Evolutionary conservation across 2,888 invertebrate genomes (phyloP).

Genomic region (Leucophenga montana): DNA sequence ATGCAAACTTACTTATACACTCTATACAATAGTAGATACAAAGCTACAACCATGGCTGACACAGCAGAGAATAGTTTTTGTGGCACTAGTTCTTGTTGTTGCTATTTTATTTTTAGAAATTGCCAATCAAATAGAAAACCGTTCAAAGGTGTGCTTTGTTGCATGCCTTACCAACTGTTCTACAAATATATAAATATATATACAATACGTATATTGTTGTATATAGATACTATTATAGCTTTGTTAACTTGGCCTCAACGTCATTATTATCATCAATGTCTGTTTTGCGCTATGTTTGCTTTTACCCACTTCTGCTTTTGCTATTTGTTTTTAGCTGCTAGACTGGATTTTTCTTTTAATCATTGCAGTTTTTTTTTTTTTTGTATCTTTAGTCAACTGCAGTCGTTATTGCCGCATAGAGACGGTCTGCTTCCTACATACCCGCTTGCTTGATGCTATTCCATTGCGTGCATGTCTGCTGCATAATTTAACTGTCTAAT

Average conservation of each 20-base stretch:
- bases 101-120: slow-evolving; percentile 19
- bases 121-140: slow-evolving; percentile 14
- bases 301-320: neutral
- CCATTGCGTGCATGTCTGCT: slow-evolving; percentile 8
- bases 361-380: neutral
- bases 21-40: slow-evolving; percentile 11
- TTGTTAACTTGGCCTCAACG: neutral
- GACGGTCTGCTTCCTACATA: neutral
- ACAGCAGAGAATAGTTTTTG: slow-evolving; percentile 15
- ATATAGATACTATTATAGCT: too few relatives aligned
- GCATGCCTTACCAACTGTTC: too few relatives aligned
- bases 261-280: neutral
- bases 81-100: neutral
- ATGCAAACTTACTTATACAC: too few relatives aligned
- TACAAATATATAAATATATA: too few relatives aligned
- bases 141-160: slow-evolving; percentile 10
- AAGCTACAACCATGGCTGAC: neutral
- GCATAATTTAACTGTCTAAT: slow-evolving; percentile 5
- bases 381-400: neutral
- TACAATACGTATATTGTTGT: too few relatives aligned
- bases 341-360: slow-evolving; percentile 13
- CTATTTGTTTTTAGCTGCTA: slow-evolving; percentile 13
- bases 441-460: neutral
- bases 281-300: slow-evolving; percentile 5
- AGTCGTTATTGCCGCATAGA: neutral